Evolutionary conservation across 2,888 invertebrate species (phyloP), one percentile per base, ranked within the genome.

Genomic region (Papilio protenor): DNA sequence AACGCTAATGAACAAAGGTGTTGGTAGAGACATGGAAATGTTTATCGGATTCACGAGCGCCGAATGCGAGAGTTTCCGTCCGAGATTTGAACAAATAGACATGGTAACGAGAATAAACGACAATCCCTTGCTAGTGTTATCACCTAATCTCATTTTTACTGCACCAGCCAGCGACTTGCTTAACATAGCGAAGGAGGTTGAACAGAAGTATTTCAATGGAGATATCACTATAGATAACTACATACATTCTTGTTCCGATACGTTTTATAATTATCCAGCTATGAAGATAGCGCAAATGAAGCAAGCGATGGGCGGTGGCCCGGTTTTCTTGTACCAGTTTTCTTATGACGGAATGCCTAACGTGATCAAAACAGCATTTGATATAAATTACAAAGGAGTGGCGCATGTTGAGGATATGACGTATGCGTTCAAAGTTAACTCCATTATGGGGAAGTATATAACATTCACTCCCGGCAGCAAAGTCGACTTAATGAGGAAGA

Each of bases 321-420:
- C 95, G 0, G 91, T 94, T 1, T 96, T 90, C 79, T 85, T 96
- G 83, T 96, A 96, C 84, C 90, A 95, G 81, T 96, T 95, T 82
- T 88, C 93, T 10, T 96, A 95, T 79, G 90, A 94, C 47, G 92
- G 95, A 0, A 89, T 92, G 11, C 83, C 91, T 78, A 95, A 95
- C 49, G 87, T 94, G 1, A 89, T 95, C 73, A 95, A 95, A 83
- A 87, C 93, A 57, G 85, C 84, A 0, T 83, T 81, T 11, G 88
- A 89, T 78, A 80, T 93, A 27, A 85, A 89, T 1, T 90, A 93
- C 61, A 87, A 89, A 0, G 96, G 96, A 12, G 95, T 95, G 6
- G 95, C 94, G n/a, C 96, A 96, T 80, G 92, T 95, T 1, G 96
- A 96, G 83, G 96, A 96, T 84, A 83, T 96, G 84, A 95, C 95